Evolutionary conservation across 1,140 invertebrate genomes (phyloP).

Genomic region (Nebria ingens): DNA sequence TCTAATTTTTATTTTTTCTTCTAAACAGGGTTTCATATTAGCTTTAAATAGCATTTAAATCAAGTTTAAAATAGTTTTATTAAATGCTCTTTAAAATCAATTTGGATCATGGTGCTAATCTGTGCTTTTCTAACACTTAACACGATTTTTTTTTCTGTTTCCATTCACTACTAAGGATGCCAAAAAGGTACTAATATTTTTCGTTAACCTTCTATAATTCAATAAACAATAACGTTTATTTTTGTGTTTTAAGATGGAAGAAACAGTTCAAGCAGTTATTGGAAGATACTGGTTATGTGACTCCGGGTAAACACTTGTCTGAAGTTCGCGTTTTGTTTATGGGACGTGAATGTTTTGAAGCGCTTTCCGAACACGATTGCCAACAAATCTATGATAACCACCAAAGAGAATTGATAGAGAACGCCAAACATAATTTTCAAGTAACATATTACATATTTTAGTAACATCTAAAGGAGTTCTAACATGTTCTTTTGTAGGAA

Average conservation of each 20-base stretch:
- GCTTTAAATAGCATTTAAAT: background rate
- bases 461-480: background rate
- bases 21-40: slow-evolving; percentile 12
- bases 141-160: slow-evolving; percentile 13
- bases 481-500: slow-evolving; percentile 47
- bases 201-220: slow-evolving; percentile 5
- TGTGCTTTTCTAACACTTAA: slow-evolving; percentile 12
- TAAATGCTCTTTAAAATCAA: background rate
- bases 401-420: slow-evolving; percentile 83
- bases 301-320: slow-evolving; percentile 81
- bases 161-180: slow-evolving; percentile 20
- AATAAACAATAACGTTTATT: background rate
- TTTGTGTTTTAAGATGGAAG: slow-evolving; percentile 55
- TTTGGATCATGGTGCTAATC: slow-evolving; percentile 10
- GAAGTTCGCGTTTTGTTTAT: slow-evolving; percentile 91
- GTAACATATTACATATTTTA: slow-evolving; percentile 31
- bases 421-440: slow-evolving; percentile 86
- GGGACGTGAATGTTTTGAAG: slow-evolving; percentile 90
- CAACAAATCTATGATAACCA: slow-evolving; percentile 91
- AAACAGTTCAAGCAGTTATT: slow-evolving; percentile 89
- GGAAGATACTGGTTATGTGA: slow-evolving; percentile 89
- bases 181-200: slow-evolving; percentile 19
- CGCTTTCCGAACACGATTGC: slow-evolving; percentile 80
- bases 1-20: background rate
- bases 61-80: background rate